These are phyloP conservation scores for Gorsachius magnificus DNA, from an alignment of 2,797 vertebrate species.

Conservation along the genomic window DNA sequence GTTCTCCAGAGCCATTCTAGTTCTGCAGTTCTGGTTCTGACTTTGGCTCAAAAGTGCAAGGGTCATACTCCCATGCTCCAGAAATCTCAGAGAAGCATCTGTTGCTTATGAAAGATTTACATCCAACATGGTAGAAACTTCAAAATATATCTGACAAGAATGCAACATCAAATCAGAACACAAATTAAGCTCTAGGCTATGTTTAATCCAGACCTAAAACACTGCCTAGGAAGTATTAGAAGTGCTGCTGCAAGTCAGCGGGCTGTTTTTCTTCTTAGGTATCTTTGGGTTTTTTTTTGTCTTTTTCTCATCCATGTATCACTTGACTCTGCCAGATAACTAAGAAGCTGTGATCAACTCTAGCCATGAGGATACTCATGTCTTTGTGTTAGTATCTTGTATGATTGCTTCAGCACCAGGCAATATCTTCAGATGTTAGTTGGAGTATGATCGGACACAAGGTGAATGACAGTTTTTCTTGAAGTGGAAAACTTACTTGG, in stretches of 20 bases:
- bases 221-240: neutral
- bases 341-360: neutral
- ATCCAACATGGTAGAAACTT: neutral
- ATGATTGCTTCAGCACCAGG: neutral
- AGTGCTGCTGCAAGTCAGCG: neutral
- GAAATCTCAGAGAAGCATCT: neutral
- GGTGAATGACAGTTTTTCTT: conserved; percentile 24
- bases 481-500: conserved; percentile 27
- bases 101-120: neutral
- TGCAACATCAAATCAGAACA: neutral
- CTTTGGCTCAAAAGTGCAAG: neutral
- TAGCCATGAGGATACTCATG: neutral
- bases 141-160: neutral
- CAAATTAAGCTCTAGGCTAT: neutral
- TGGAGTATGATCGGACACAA: neutral
- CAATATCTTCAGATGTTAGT: neutral
- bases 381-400: neutral
- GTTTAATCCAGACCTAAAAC: neutral
- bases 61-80: neutral
- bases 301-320: neutral
- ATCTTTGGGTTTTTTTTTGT: neutral
- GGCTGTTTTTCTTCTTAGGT: neutral
- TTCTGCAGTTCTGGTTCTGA: neutral
- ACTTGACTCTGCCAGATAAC: neutral
- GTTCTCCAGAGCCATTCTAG: neutral